These are phyloP conservation scores for Acropora tenuis DNA, from an alignment of 64 coral and sea anemone genomes.

Conservation along the genomic window DNA sequence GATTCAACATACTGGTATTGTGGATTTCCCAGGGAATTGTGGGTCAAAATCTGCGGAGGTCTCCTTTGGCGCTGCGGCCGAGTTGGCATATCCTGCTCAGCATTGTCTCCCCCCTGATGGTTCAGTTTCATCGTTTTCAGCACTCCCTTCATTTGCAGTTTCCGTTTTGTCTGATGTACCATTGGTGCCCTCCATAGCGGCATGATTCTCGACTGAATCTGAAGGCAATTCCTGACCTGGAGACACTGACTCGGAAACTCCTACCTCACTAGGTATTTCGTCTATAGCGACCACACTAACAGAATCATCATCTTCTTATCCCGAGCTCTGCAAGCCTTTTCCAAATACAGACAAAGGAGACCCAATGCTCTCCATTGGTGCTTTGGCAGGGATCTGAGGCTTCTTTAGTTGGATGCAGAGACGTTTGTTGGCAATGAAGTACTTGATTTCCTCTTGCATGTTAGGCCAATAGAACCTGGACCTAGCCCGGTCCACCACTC, in stretches of 20 bases:
- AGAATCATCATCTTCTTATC: not conserved
- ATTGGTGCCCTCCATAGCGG: not conserved
- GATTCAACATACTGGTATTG: not conserved
- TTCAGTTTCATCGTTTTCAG: not conserved
- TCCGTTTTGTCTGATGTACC: not conserved
- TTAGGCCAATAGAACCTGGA: conserved; percentile 31
- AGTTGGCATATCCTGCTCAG: not conserved
- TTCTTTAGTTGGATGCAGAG: conserved; percentile 28
- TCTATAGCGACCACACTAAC: not conserved
- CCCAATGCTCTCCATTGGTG: conserved; percentile 7
- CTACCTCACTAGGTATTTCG: not conserved
- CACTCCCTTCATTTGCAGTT: not conserved
- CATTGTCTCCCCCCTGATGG: not conserved
- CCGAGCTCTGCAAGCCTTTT: not conserved
- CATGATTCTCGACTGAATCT: conserved; percentile 19
- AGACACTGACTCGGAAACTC: not conserved
- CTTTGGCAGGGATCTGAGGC: not conserved
- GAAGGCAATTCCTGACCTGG: not conserved
- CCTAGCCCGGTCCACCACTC: not conserved
- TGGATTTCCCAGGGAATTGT: conserved; percentile 24
- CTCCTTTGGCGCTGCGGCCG: conserved; percentile 13
- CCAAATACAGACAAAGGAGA: not conserved
- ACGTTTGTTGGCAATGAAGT: conserved; percentile 11
- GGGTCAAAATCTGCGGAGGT: conserved; percentile 7
- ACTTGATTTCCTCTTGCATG: conserved; percentile 6